Percentiles rank a stretch among this genome's conserved stretches.
Evolutionary conservation across 2,797 vertebrate genomes (phyloP).

Genomic region (Limosa lapponica): DNA sequence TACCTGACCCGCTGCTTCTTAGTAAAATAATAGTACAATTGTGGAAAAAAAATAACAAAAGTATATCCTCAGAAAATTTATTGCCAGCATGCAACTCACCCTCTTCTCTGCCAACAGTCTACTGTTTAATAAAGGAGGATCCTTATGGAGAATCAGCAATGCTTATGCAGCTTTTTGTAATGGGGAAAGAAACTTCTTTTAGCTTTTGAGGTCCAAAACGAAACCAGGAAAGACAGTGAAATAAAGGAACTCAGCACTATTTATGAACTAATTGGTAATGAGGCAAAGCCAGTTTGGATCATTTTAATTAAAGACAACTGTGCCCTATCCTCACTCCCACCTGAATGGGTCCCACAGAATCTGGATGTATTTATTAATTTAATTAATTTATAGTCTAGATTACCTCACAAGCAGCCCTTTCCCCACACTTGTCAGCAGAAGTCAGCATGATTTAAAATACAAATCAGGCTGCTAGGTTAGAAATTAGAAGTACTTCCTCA

Average conservation of each 20-base stretch:
- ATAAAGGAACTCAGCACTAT: neutral
- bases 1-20: neutral
- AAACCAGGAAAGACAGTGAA: neutral
- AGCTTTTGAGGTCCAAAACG: neutral
- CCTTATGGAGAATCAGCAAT: neutral
- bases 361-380: neutral
- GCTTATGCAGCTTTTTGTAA: neutral
- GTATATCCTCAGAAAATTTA: neutral
- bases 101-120: neutral
- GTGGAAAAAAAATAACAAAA: neutral
- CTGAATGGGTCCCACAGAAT: neutral
- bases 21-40: neutral
- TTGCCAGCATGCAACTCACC: neutral
- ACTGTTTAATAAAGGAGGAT: neutral
- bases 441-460: neutral
- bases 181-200: neutral
- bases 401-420: neutral
- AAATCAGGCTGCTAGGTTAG: neutral
- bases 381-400: neutral
- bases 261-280: neutral
- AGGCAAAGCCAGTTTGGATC: neutral
- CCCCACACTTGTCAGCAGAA: neutral
- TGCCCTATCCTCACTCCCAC: neutral
- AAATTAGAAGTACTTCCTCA: neutral
- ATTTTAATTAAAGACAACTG: neutral